Evolutionary conservation across 2,113 vertebrate genomes (phyloP).

Genomic region (Clarias magur): DNA sequence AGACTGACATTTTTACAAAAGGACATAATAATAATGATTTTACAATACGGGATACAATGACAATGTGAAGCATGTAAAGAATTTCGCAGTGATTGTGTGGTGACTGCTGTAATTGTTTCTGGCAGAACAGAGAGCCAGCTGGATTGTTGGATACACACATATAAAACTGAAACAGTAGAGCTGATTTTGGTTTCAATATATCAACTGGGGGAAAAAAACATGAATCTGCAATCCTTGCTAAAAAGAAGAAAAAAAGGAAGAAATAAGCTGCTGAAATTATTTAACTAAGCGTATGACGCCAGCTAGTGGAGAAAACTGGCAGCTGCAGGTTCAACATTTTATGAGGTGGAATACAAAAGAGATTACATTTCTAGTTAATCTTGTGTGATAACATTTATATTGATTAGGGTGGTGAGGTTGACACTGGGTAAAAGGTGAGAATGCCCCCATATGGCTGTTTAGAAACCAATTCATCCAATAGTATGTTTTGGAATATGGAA

Average conservation of each 20-base stretch:
- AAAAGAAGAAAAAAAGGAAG: neutral
- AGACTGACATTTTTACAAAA: neutral
- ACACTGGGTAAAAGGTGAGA: neutral
- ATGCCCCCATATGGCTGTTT: neutral
- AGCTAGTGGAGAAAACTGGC: constrained; percentile 32
- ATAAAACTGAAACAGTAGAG: constrained; percentile 6
- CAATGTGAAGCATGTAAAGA: constrained; percentile 12
- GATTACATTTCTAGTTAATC: neutral
- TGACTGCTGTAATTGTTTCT: constrained; percentile 1
- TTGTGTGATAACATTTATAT: neutral
- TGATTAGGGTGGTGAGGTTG: neutral
- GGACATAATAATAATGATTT: neutral
- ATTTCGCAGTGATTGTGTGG: neutral
- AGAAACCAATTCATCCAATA: neutral
- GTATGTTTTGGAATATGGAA: neutral
- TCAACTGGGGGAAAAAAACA: neutral
- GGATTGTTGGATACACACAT: neutral
- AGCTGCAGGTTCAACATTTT: neutral
- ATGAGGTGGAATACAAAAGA: neutral
- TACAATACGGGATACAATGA: neutral
- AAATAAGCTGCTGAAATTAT: neutral
- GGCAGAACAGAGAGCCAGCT: neutral
- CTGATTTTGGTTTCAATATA: constrained; percentile 1
- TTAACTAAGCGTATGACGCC: constrained; percentile 6
- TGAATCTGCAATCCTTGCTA: neutral